A percentile compares a stretch with the other conserved stretches of the same genome.
These are phyloP conservation scores for Cabera pusaria DNA, from an alignment of 2,888 invertebrate genomes.

Conservation along the genomic window DNA sequence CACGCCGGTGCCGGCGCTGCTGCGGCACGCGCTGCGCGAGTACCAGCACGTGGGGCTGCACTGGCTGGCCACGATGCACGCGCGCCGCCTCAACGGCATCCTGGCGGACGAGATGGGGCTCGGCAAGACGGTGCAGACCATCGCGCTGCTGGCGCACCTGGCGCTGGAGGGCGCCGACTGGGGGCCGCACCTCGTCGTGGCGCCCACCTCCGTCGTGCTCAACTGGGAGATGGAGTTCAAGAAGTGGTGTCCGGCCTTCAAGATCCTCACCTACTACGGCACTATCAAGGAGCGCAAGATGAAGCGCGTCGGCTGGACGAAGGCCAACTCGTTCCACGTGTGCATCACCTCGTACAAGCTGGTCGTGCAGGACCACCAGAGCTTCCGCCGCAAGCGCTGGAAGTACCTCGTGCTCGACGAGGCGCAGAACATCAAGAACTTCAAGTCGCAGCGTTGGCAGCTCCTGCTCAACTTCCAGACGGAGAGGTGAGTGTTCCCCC, in stretches of 20 bases:
- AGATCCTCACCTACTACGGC: constrained; percentile 99
- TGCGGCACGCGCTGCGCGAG: constrained; percentile 95
- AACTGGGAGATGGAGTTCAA: constrained; percentile 99
- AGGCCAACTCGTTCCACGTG: constrained; percentile 98
- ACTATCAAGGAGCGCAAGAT: constrained; percentile 96
- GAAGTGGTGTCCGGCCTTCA: constrained; percentile 99
- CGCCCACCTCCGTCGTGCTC: constrained; percentile 99
- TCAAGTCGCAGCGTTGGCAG: constrained; percentile 99
- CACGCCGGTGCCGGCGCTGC: constrained; percentile 95
- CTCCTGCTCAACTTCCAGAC: constrained; percentile 96
- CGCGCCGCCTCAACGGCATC: constrained; percentile 97
- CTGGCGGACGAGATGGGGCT: constrained; percentile 98
- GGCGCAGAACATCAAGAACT: constrained; percentile 99
- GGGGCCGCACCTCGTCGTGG: constrained; percentile 99
- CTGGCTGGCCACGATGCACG: constrained; percentile 98
- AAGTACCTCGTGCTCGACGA: constrained; percentile 98
- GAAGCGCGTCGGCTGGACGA: constrained; percentile 98
- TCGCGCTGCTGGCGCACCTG: constrained; percentile 95
- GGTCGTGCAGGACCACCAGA: constrained; percentile 99
- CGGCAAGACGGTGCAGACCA: constrained; percentile 98
- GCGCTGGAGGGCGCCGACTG: constrained; percentile 96
- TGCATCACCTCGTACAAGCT: constrained; percentile 99
- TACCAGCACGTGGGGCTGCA: constrained; percentile 99
- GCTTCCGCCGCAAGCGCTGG: constrained; percentile 98
- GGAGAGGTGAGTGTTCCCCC: constrained; percentile 85